Evolutionary conservation across 2,113 vertebrate genomes (phyloP).

Genomic region (Pelusios castaneus): DNA sequence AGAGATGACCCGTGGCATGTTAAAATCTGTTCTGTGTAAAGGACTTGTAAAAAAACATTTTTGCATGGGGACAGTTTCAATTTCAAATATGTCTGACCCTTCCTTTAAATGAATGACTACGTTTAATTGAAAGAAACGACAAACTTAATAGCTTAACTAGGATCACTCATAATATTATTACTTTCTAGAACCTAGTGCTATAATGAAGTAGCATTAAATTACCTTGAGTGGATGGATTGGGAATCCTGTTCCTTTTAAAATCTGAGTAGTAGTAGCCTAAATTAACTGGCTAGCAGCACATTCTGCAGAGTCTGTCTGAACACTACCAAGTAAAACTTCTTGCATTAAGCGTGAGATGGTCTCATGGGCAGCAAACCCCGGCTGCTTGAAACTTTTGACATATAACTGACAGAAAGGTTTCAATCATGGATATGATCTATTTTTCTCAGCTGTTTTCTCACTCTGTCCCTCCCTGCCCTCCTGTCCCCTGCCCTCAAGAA

Average conservation of each 20-base stretch:
- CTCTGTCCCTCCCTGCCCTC: background rate
- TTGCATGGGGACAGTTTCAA: background rate
- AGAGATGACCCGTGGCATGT: constrained; percentile 51
- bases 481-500: background rate
- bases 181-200: constrained; percentile 36
- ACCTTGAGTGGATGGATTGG: constrained; percentile 12
- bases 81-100: constrained; percentile 21
- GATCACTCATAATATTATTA: constrained; percentile 61
- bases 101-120: constrained; percentile 23
- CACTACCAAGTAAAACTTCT: background rate
- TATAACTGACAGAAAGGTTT: background rate
- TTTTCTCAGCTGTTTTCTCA: background rate
- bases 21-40: constrained; percentile 33
- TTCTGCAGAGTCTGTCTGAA: background rate
- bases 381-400: background rate
- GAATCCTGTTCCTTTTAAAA: constrained; percentile 9
- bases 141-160: constrained; percentile 47
- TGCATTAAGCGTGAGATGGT: accelerated
- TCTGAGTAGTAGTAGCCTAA: background rate
- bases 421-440: too few relatives aligned
- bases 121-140: constrained; percentile 49
- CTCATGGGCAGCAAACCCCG: background rate
- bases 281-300: background rate
- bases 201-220: constrained; percentile 60
- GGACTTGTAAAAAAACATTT: background rate